Conservation (phyloP, 2,113 vertebrate genomes). For the Varanus komodoensis region DNA sequence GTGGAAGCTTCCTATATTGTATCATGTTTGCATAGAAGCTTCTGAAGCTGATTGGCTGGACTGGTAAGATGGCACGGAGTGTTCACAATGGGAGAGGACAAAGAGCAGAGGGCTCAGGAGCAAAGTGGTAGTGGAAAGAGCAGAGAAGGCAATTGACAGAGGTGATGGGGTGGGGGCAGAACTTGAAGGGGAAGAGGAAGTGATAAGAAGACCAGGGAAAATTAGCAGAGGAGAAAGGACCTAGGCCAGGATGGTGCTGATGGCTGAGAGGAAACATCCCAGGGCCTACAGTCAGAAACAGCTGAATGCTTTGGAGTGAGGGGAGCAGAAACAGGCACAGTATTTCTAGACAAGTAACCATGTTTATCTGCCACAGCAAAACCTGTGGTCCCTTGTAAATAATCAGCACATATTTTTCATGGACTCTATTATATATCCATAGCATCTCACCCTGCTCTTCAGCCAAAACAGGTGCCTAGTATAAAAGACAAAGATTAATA, state of each 20-base stretch:
- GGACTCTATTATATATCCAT: too few species aligned
- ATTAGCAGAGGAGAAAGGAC: background rate
- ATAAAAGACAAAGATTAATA: too few species aligned
- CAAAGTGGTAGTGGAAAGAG: background rate
- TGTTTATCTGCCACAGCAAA: background rate
- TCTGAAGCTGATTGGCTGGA: background rate
- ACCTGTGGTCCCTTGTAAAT: background rate
- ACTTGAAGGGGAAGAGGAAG: background rate
- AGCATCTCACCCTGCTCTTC: too few species aligned
- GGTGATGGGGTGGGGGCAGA: too few species aligned
- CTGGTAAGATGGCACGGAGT: background rate
- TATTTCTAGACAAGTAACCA: background rate
- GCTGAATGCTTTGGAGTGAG: background rate
- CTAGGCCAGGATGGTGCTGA: background rate
- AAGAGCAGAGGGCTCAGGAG: background rate
- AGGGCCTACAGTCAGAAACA: background rate
- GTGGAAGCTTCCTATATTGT: background rate
- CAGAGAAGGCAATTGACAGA: background rate
- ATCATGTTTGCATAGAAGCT: background rate
- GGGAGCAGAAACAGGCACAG: background rate
- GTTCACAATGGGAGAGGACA: background rate
- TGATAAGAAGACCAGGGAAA: background rate
- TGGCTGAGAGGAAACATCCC: background rate
- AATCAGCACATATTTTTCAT: background rate
- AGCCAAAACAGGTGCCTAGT: too few species aligned